phyloP scores from a whole-genome alignment of 2,113 vertebrate genomes.

The Oncorhynchus keta region DNA sequence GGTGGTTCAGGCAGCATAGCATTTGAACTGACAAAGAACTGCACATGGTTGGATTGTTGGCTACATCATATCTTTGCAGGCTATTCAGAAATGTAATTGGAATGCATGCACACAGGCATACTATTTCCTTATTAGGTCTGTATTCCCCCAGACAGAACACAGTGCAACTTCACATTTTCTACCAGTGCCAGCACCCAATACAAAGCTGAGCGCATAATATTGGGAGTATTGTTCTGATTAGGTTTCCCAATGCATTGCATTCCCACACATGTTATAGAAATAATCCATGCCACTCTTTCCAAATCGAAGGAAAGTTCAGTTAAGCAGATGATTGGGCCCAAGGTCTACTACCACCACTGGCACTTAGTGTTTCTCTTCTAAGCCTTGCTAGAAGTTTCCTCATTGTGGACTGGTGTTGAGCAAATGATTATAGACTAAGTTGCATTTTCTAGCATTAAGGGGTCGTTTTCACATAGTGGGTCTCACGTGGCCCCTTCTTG shows the following conservation, averaged over 20 bases:
- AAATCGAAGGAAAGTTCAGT: neutral
- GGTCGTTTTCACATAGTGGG: neutral
- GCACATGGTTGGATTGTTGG: too few species aligned
- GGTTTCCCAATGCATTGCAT: slow-evolving; percentile 37
- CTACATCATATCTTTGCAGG: too few species aligned
- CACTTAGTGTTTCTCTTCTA: neutral
- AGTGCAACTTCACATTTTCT: slow-evolving; percentile 1
- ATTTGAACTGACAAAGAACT: too few species aligned
- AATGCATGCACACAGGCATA: too few species aligned
- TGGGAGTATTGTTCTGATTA: slow-evolving; percentile 50
- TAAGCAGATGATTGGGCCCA: neutral
- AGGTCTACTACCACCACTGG: neutral
- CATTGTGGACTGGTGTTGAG: neutral
- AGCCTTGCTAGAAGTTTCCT: neutral
- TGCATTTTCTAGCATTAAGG: neutral
- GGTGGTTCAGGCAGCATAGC: too few species aligned
- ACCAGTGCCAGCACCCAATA: slow-evolving; percentile 18
- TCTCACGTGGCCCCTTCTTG: slow-evolving; percentile 24
- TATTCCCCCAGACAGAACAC: too few species aligned
- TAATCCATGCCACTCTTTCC: neutral
- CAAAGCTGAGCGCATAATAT: slow-evolving; percentile 20
- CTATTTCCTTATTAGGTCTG: too few species aligned
- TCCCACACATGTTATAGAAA: slow-evolving; percentile 37
- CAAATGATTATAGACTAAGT: neutral
- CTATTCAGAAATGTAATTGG: too few species aligned